Conservation (phyloP, 2,888 invertebrate genomes). For the Dryomyza anilis region DNA sequence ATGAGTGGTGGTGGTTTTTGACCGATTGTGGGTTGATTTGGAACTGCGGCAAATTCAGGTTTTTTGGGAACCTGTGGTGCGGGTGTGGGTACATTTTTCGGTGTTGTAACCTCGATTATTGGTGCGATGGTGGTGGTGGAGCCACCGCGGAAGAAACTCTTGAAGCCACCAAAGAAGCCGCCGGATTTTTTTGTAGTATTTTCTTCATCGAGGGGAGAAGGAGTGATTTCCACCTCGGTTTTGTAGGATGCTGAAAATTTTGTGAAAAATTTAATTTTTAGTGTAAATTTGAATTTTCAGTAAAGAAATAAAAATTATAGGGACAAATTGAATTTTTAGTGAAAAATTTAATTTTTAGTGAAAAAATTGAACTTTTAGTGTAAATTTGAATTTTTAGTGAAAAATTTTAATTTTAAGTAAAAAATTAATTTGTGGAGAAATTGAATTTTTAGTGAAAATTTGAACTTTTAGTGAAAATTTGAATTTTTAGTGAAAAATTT, state of each 20-base stretch:
- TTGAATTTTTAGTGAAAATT: too few relatives aligned
- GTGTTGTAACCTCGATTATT: constrained; percentile 30
- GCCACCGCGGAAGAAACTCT: constrained; percentile 49
- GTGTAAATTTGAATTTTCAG: too few relatives aligned
- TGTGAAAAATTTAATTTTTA: too few relatives aligned
- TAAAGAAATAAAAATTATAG: too few relatives aligned
- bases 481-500: too few relatives aligned
- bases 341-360: too few relatives aligned
- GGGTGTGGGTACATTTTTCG: constrained; percentile 31
- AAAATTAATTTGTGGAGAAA: too few relatives aligned
- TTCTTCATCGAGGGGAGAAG: constrained; percentile 46
- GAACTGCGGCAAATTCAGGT: not conserved
- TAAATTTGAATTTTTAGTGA: too few relatives aligned
- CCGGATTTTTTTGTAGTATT: constrained; percentile 48
- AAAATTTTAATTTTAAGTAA: too few relatives aligned
- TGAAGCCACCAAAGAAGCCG: constrained; percentile 54
- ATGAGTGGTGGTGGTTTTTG: constrained; percentile 43
- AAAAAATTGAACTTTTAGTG: too few relatives aligned
- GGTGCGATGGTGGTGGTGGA: constrained; percentile 38
- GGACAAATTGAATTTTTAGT: too few relatives aligned
- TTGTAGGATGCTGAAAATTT: constrained; percentile 47
- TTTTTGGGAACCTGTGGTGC: constrained; percentile 28
- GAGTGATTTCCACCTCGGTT: constrained; percentile 52
- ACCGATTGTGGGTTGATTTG: not conserved
- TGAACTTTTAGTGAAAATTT: too few relatives aligned